A percentile compares a stretch with the other conserved stretches of the same genome.
These are phyloP conservation scores for Brienomyrus longianalis DNA, from an alignment of 2,113 vertebrate species.

Conservation along the genomic window DNA sequence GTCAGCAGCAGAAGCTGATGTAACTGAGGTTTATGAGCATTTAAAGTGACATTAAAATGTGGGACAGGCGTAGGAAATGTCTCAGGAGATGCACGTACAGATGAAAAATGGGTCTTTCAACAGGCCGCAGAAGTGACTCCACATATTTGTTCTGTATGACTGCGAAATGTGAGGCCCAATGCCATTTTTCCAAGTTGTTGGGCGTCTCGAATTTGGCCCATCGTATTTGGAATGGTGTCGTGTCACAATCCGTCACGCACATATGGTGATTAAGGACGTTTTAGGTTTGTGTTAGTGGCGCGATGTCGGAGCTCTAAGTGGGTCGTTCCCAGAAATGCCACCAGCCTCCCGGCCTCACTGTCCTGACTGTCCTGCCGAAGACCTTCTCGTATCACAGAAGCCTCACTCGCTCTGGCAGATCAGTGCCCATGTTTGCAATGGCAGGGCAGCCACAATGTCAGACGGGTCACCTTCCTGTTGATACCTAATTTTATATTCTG, in stretches of 20 bases:
- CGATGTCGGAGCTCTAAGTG: neutral
- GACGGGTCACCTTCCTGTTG: too few relatives aligned
- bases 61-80: neutral
- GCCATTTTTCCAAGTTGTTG: neutral
- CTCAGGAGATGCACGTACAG: neutral
- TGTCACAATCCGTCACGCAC: neutral
- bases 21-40: slow-evolving; percentile 18
- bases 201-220: neutral
- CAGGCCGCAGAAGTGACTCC: neutral
- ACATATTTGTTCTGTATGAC: neutral
- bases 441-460: neutral
- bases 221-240: neutral
- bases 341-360: neutral
- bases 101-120: neutral
- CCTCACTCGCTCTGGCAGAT: neutral
- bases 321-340: neutral
- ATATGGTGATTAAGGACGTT: neutral
- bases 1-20: slow-evolving; percentile 33
- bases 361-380: neutral
- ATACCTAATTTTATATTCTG: slow-evolving; percentile 4
- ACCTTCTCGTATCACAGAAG: neutral
- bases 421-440: neutral
- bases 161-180: neutral
- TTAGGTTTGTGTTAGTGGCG: neutral
- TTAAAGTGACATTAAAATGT: slow-evolving; percentile 11